Evolutionary conservation across 35 echinoderm and acorn worm genomes (phyloP).

Genomic region (Ophioderma brevispina): DNA sequence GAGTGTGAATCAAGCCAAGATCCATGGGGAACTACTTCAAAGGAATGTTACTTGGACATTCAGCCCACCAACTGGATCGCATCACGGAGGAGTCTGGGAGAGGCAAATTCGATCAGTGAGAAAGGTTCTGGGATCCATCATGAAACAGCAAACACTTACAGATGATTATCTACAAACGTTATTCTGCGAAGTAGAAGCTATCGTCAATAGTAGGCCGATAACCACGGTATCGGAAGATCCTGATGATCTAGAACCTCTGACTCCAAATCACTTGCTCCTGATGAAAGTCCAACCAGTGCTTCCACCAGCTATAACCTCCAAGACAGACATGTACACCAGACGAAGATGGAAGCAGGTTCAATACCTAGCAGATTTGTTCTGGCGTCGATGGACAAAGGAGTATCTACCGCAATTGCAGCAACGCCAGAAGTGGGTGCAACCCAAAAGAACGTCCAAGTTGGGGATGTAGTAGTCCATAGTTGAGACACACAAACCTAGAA

Average conservation of each 20-base stretch:
- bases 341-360: slow-evolving; percentile 72
- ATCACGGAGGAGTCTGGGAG: slow-evolving; percentile 83
- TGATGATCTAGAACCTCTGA: slow-evolving; percentile 56
- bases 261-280: slow-evolving; percentile 56
- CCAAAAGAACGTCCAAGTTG: slow-evolving; percentile 18
- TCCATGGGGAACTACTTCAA: slow-evolving; percentile 23
- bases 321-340: slow-evolving; percentile 44
- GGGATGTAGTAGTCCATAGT: slow-evolving; percentile 45
- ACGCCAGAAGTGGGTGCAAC: slow-evolving; percentile 52
- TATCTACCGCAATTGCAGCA: slow-evolving; percentile 59
- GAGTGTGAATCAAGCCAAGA: slow-evolving; percentile 11
- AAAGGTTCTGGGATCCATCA: slow-evolving; percentile 31
- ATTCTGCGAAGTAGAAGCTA: slow-evolving; percentile 61
- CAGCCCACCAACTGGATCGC: slow-evolving; percentile 54
- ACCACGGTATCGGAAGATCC: slow-evolving; percentile 58
- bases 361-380: slow-evolving; percentile 59
- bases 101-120: slow-evolving; percentile 50
- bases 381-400: slow-evolving; percentile 62
- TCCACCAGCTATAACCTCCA: slow-evolving; percentile 15
- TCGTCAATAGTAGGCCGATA: slow-evolving; percentile 62
- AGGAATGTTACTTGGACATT: slow-evolving; percentile 65
- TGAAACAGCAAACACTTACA: slow-evolving; percentile 47
- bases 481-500: slow-evolving; percentile 19
- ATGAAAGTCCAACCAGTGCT: slow-evolving; percentile 12
- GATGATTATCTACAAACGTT: slow-evolving; percentile 70